A percentile compares a stretch with the other conserved stretches of the same genome.
phyloP scores from a whole-genome alignment of 2,888 invertebrate genomes.

The Adineta ricciae region DNA sequence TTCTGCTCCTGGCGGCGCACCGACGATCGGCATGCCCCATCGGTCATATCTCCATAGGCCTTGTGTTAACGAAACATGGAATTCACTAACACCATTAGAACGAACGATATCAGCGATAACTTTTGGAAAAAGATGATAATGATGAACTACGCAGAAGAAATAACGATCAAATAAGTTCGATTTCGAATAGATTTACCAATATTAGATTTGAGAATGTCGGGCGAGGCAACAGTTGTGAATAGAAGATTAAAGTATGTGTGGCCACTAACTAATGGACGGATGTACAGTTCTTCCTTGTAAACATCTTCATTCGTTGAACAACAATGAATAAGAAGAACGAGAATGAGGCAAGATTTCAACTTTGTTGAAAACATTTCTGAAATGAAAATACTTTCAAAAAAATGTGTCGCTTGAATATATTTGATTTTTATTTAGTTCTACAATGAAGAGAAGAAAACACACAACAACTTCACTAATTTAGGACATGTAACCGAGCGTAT shows the following conservation, averaged over 20 bases:
- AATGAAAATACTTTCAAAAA: not conserved
- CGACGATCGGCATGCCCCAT: constrained; percentile 84
- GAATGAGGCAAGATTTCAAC: not conserved
- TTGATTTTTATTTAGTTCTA: not conserved
- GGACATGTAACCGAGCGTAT: not conserved
- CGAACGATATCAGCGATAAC: constrained; percentile 75
- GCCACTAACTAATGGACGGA: constrained; percentile 71
- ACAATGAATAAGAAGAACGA: not conserved
- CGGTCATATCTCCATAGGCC: constrained; percentile 82
- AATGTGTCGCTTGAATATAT: not conserved
- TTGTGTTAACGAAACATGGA: constrained; percentile 80
- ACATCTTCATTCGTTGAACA: constrained; percentile 53
- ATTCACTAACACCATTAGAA: constrained; percentile 71
- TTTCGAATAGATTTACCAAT: constrained; percentile 38
- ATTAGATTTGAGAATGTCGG: constrained; percentile 47
- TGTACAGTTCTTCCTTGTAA: constrained; percentile 74
- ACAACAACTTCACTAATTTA: not conserved
- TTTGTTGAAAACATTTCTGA: not conserved
- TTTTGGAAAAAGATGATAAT: constrained; percentile 76
- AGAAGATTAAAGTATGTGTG: constrained; percentile 81
- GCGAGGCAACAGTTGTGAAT: constrained; percentile 70
- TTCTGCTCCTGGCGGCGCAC: constrained; percentile 85
- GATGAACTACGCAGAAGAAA: constrained; percentile 59
- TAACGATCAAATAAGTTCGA: not conserved
- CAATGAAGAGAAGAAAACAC: not conserved